Base-by-base conservation (phyloP, 92 coral and sea anemone species). In the Palythoa grandiflora region DNA sequence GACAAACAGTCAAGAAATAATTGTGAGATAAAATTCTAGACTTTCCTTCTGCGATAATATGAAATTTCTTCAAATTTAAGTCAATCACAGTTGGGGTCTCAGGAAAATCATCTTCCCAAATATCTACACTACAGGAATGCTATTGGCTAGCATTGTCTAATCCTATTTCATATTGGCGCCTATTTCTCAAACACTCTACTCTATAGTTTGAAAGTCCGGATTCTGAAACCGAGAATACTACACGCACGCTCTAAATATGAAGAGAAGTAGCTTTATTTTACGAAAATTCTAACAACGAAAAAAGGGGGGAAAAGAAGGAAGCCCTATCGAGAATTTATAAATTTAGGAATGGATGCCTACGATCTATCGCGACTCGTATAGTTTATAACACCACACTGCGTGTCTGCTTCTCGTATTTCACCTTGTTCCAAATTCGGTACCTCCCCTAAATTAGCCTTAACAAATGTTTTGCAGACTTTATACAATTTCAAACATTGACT, bases 371-470 rank as follows among this genome's bases (percentile, higher is more conserved):
- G 75, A 37, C 75, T 28, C 12, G 74, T 3, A 6, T 20, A n/a
- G 35, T 20, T n/a, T 28, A 10, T 21, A 6, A 15, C 44, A 38
- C 19, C 14, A 11, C 3, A 59, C 1, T 59, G 3, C 60, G 19
- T 28, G 52, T 61, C 16, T 79, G 55, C 86, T 38, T 66, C 75
- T 81, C 59, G 39, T 63, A 81, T 81, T 81, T 81, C 85, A 63
- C 36, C 21, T 21, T 10, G 37, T 20, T 10, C 47, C 38, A 65
- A 47, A 61, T 53, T 68, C 57, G 21, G 73, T 21, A 12, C 75
- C 87, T 68, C 66, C 77, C 73, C 52, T 36, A 88, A 88, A 79
- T 16, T 68, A 38, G 17, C 28, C 52, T 12, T 50, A 13, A 54
- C 53, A 36, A 36, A 39, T 21, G 11, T 72, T 48, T 17, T 17